Evolutionary conservation across 2,113 vertebrate genomes (phyloP).

Genomic region (Cnemophilus loriae): DNA sequence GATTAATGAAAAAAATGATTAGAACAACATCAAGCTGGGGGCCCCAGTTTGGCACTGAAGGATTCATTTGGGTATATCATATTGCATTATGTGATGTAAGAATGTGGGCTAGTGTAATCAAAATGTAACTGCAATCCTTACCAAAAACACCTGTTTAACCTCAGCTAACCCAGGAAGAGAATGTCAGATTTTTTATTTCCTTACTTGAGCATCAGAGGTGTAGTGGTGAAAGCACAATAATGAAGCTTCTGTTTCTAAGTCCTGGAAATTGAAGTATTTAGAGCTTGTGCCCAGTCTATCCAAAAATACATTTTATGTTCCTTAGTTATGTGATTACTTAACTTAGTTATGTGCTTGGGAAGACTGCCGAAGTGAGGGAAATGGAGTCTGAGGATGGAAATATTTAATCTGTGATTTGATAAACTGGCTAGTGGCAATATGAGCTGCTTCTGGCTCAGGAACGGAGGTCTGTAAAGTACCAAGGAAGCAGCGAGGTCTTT

Average conservation of each 20-base stretch:
- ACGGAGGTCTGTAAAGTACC: not conserved
- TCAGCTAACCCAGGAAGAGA: slow-evolving; percentile 45
- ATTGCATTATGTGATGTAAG: slow-evolving; percentile 64
- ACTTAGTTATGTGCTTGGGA: not conserved
- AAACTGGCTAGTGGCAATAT: not conserved
- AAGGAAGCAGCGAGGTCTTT: not conserved
- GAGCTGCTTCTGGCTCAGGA: not conserved
- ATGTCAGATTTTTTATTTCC: not conserved
- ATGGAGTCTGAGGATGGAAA: not conserved
- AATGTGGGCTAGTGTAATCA: slow-evolving; percentile 65
- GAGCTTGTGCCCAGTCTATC: not conserved
- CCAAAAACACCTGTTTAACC: slow-evolving; percentile 67
- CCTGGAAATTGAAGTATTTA: not conserved
- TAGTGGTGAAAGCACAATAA: not conserved
- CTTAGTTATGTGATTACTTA: not conserved
- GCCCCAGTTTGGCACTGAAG: slow-evolving; percentile 13
- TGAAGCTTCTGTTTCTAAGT: not conserved
- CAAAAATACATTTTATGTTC: not conserved
- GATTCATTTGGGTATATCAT: slow-evolving; percentile 49
- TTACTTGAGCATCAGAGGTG: not conserved
- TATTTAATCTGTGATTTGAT: not conserved
- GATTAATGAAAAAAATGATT: slow-evolving; percentile 65
- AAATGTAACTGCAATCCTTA: slow-evolving; percentile 67
- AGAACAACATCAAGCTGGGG: slow-evolving; percentile 47
- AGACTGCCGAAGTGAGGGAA: not conserved